Percentiles rank a stretch among this genome's conserved stretches.
These are phyloP conservation scores for Trissolcus japonicus DNA, from an alignment of 2,888 invertebrate genomes.

Conservation along the genomic window DNA sequence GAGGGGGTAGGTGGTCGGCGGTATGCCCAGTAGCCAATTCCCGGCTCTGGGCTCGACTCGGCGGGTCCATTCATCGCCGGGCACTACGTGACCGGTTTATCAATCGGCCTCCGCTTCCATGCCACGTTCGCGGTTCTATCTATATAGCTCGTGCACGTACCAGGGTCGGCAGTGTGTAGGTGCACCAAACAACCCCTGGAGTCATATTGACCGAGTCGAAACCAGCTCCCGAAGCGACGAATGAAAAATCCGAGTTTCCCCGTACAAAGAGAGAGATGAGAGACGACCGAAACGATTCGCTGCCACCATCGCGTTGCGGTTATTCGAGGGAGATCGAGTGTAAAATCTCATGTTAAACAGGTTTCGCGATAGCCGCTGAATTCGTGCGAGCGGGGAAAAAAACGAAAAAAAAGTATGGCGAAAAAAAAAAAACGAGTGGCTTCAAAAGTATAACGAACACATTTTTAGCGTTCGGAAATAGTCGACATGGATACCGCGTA, in stretches of 20 bases:
- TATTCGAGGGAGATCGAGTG: conserved; percentile 59
- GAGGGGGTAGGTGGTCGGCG: conserved; percentile 73
- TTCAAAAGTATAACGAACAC: conserved; percentile 37
- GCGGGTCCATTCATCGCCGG: conserved; percentile 76
- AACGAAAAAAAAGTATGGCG: background rate
- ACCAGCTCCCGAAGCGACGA: conserved; percentile 57
- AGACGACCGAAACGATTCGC: conserved; percentile 56
- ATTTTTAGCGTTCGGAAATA: conserved; percentile 42
- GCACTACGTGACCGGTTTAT: conserved; percentile 76
- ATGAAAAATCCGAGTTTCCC: conserved; percentile 61
- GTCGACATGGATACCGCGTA: conserved; percentile 11
- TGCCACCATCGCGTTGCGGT: conserved; percentile 55
- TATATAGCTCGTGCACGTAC: conserved; percentile 41
- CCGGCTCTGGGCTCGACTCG: conserved; percentile 74
- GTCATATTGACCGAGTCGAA: conserved; percentile 69
- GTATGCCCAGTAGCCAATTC: conserved; percentile 76
- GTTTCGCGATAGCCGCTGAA: conserved; percentile 57
- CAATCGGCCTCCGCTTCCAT: conserved; percentile 68
- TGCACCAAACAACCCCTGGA: conserved; percentile 70
- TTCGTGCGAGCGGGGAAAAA: conserved; percentile 37
- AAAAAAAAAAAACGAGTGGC: conserved; percentile 2
- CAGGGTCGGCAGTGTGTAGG: conserved; percentile 57
- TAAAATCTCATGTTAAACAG: conserved; percentile 58
- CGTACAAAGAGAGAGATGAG: conserved; percentile 6
- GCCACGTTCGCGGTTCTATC: conserved; percentile 59